These are phyloP conservation scores for Cotesia chilonis DNA, from an alignment of 1,140 invertebrate genomes.

Conservation along the genomic window DNA sequence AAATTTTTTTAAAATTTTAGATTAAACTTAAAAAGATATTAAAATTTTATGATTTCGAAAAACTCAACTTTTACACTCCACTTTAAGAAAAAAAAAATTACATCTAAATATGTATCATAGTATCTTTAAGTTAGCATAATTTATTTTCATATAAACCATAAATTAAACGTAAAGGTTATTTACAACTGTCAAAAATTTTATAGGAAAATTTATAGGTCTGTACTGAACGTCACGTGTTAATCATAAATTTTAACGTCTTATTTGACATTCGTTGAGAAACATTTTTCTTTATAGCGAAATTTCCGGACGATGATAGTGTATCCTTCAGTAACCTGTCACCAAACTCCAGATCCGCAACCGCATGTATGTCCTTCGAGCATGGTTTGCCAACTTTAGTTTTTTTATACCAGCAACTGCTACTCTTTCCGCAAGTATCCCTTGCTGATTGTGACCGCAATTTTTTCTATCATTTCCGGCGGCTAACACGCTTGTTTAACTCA, in stretches of 20 bases:
- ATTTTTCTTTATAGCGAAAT: background rate
- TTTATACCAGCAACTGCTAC: constrained; percentile 10
- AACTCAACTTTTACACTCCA: too few relatives aligned
- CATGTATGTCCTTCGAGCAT: background rate
- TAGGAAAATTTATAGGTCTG: background rate
- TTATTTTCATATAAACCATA: too few relatives aligned
- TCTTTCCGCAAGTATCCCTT: constrained; percentile 26
- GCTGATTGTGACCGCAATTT: constrained; percentile 50
- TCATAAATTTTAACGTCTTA: background rate
- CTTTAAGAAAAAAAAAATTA: too few relatives aligned
- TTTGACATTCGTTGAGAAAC: background rate
- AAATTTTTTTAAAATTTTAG: too few relatives aligned
- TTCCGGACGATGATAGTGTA: constrained; percentile 2
- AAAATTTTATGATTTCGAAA: too few relatives aligned
- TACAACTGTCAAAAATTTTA: too few relatives aligned
- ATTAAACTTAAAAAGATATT: too few relatives aligned
- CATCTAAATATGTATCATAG: too few relatives aligned
- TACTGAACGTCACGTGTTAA: constrained; percentile 3
- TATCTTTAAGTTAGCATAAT: too few relatives aligned
- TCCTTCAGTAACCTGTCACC: constrained; percentile 9
- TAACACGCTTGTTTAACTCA: constrained; percentile 48
- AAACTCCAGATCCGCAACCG: background rate
- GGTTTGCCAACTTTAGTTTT: constrained; percentile 27
- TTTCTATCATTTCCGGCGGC: constrained; percentile 38
- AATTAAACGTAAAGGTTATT: too few relatives aligned